phyloP scores from a whole-genome alignment of 2,113 vertebrate species.

The Crotalus tigris region DNA sequence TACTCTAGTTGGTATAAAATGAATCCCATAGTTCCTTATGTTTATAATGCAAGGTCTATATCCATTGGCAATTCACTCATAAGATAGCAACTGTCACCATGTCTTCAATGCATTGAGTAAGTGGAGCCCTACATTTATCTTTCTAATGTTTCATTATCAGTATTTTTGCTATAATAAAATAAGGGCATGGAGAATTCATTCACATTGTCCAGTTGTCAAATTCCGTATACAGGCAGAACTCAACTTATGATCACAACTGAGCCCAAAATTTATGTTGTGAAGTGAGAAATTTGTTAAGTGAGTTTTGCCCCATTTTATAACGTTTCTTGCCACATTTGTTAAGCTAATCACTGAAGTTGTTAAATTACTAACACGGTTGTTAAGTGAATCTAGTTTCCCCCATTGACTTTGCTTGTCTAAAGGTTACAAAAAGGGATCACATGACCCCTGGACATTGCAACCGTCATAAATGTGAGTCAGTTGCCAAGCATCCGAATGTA shows the following conservation, averaged over 20 bases:
- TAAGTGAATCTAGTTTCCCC: neutral
- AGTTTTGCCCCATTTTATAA: neutral
- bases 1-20: neutral
- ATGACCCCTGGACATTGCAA: neutral
- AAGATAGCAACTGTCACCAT: neutral
- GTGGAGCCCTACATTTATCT: neutral
- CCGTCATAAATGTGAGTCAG: neutral
- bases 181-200: neutral
- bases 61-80: neutral
- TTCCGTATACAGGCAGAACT: neutral
- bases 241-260: neutral
- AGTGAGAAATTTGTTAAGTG: neutral
- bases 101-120: neutral
- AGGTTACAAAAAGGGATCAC: neutral
- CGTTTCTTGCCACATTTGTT: neutral
- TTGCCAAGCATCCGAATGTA: neutral
- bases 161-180: neutral
- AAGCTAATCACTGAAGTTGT: neutral
- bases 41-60: neutral
- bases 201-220: neutral
- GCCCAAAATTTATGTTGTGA: neutral
- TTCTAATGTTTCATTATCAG: neutral
- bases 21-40: neutral
- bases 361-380: neutral
- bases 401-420: neutral